phyloP scores from a whole-genome alignment of 2,888 invertebrate species.

The Pachliopta kotzebuea region DNA sequence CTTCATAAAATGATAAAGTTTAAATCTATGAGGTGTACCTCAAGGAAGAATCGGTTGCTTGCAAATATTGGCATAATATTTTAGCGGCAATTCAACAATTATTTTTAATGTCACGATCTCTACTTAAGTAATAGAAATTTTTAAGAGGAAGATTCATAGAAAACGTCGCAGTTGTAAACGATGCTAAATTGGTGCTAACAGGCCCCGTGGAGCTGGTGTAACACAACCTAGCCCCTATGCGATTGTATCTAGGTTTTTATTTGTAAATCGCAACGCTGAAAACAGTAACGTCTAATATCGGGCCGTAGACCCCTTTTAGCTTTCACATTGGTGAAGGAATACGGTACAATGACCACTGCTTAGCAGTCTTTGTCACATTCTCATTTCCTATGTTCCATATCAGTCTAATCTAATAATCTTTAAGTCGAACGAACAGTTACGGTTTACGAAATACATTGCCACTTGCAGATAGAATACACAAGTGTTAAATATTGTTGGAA shows the following conservation, averaged over 20 bases:
- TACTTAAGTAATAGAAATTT: slow-evolving; percentile 4
- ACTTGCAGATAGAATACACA: too few species aligned
- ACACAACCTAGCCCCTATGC: neutral
- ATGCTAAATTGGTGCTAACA: slow-evolving; percentile 23
- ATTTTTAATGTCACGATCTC: slow-evolving; percentile 5
- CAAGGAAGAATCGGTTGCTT: too few species aligned
- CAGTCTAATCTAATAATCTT: too few species aligned
- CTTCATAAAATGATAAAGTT: too few species aligned
- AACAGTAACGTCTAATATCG: slow-evolving; percentile 1
- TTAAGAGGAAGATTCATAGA: slow-evolving; percentile 10
- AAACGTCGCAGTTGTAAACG: slow-evolving; percentile 2
- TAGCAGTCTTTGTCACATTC: too few species aligned
- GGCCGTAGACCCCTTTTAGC: slow-evolving; percentile 7
- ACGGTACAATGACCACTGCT: neutral
- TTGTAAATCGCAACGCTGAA: neutral
- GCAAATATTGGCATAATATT: neutral
- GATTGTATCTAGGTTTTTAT: neutral
- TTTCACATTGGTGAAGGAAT: slow-evolving; percentile 13
- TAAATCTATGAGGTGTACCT: too few species aligned
- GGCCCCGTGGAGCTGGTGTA: neutral
- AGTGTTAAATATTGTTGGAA: too few species aligned
- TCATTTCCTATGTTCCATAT: too few species aligned
- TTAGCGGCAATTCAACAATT: neutral
- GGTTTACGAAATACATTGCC: too few species aligned
- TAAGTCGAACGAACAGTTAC: too few species aligned